These are phyloP conservation scores for Torymus texanus DNA, from an alignment of 2,888 invertebrate genomes.

Conservation along the genomic window DNA sequence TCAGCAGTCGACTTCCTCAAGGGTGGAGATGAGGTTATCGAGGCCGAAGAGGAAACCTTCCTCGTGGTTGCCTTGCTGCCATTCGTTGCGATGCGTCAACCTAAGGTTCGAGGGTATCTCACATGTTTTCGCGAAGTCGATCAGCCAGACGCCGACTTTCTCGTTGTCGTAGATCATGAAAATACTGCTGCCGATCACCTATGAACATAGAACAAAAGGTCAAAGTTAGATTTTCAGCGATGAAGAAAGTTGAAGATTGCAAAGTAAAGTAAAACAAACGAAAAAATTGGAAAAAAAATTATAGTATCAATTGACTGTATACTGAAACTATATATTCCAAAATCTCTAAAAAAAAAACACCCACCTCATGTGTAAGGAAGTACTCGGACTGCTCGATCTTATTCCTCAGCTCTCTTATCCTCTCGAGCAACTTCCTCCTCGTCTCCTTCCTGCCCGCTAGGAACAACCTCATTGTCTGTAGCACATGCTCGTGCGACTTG, in stretches of 20 bases:
- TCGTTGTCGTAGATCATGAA: conserved; percentile 94
- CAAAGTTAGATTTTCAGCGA: conserved; percentile 36
- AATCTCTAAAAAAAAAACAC: conserved; percentile 38
- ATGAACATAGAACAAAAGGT: conserved; percentile 55
- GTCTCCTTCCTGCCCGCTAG: conserved; percentile 81
- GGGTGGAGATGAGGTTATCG: conserved; percentile 90
- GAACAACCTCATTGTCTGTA: conserved; percentile 85
- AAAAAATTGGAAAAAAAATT: too few species aligned
- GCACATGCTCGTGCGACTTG: conserved; percentile 85
- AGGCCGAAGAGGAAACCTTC: conserved; percentile 95
- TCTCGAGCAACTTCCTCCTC: conserved; percentile 82
- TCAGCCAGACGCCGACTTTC: conserved; percentile 95
- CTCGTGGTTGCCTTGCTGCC: conserved; percentile 97
- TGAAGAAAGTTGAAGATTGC: too few species aligned
- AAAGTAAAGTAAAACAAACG: too few species aligned
- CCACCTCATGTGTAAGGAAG: conserved; percentile 90
- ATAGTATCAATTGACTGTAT: too few species aligned
- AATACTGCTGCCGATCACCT: conserved; percentile 93
- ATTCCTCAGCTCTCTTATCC: conserved; percentile 85
- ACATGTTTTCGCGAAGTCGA: conserved; percentile 96
- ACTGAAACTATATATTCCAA: too few species aligned
- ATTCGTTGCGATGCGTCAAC: conserved; percentile 87
- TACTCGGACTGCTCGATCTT: conserved; percentile 89
- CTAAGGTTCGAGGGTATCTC: conserved; percentile 82
- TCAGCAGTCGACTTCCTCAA: conserved; percentile 70